Conservation (phyloP, 2,888 invertebrate species). For the Drosophila yooni region DNA sequence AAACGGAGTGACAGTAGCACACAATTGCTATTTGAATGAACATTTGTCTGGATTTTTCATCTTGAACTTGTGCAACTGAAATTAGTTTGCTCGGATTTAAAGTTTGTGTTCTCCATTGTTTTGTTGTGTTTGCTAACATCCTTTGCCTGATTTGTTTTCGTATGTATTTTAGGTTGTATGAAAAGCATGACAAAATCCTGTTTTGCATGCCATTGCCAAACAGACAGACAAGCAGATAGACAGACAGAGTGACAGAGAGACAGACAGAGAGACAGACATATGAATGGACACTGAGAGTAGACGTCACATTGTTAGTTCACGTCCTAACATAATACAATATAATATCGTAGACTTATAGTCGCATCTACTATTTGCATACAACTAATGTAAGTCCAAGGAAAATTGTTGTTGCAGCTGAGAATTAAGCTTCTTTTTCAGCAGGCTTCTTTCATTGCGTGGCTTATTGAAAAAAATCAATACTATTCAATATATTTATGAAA, state of each 20-base stretch:
- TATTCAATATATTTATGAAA: conserved; percentile 17
- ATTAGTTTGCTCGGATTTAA: conserved; percentile 4
- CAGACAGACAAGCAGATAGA: conserved; percentile 10
- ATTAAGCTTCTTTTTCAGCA: conserved; percentile 18
- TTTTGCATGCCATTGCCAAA: conserved; percentile 65
- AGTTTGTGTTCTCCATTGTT: neutral
- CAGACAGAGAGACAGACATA: conserved; percentile 6
- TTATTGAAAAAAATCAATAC: conserved; percentile 21
- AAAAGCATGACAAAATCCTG: conserved; percentile 59
- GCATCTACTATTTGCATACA: conserved; percentile 30
- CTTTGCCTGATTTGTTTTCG: conserved; percentile 64
- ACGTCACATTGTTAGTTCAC: conserved; percentile 28
- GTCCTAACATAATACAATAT: conserved; percentile 36
- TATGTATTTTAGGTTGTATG: conserved; percentile 28
- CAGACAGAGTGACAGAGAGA: conserved; percentile 5
- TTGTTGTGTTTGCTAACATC: conserved; percentile 25
- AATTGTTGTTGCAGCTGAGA: conserved; percentile 17
- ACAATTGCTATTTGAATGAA: conserved; percentile 12
- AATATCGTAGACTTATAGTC: conserved; percentile 50
- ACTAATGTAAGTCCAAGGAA: conserved; percentile 12
- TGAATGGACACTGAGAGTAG: conserved; percentile 10
- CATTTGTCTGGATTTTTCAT: neutral
- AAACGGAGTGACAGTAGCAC: neutral
- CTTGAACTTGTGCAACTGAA: neutral
- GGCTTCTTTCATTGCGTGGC: conserved; percentile 15